phyloP scores from a whole-genome alignment of 1,140 invertebrate genomes.

The Drosophila littoralis region DNA sequence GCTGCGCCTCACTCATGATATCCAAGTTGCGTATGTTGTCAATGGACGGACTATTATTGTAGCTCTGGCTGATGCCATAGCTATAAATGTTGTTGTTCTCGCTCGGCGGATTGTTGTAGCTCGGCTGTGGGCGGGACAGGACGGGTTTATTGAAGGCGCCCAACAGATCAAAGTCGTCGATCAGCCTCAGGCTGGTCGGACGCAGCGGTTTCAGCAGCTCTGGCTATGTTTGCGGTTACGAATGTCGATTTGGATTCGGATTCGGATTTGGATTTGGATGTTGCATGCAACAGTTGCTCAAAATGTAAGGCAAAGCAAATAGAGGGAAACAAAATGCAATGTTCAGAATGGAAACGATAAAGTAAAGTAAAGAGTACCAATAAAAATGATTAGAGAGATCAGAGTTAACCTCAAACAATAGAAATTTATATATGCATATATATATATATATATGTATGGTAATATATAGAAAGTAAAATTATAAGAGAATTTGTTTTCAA shows the following conservation, averaged over 20 bases:
- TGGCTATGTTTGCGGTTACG: constrained; percentile 27
- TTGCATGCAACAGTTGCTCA: constrained; percentile 68
- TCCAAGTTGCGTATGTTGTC: constrained; percentile 77
- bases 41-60: constrained; percentile 49
- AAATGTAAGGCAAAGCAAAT: constrained; percentile 35
- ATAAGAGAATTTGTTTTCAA: constrained; percentile 10
- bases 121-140: constrained; percentile 56
- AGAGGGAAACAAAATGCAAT: constrained; percentile 69
- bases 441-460: not conserved
- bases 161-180: constrained; percentile 60
- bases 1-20: constrained; percentile 46
- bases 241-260: constrained; percentile 10
- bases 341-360: constrained; percentile 47
- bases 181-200: constrained; percentile 61
- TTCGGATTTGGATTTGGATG: constrained; percentile 26
- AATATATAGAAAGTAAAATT: not conserved
- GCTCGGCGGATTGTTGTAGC: constrained; percentile 28
- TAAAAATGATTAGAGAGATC: constrained; percentile 57
- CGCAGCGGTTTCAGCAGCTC: constrained; percentile 54
- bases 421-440: constrained; percentile 16
- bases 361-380: constrained; percentile 54
- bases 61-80: constrained; percentile 35
- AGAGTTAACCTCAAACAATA: constrained; percentile 49
- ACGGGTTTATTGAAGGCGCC: constrained; percentile 69
- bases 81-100: constrained; percentile 36